A percentile compares a stretch with the other conserved stretches of the same genome.
Evolutionary conservation across 2,113 vertebrate species (phyloP).

Genomic region (Paratilapia polleni): DNA sequence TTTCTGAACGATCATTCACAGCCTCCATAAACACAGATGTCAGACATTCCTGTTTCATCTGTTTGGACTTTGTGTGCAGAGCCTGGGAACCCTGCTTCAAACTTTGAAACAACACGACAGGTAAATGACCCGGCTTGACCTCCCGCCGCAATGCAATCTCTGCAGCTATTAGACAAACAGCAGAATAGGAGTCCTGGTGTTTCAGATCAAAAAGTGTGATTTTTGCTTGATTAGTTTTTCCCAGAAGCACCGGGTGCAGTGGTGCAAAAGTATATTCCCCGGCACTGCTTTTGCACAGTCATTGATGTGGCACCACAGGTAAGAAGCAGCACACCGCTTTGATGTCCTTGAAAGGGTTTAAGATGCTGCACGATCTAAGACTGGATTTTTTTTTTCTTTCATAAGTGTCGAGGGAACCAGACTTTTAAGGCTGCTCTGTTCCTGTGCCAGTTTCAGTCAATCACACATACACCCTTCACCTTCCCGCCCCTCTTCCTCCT

Average conservation of each 20-base stretch:
- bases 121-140: conserved; percentile 68
- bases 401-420: background rate
- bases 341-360: conserved; percentile 65
- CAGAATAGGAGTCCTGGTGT: conserved; percentile 25
- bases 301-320: conserved; percentile 66
- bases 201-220: conserved; percentile 58
- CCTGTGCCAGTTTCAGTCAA: conserved; percentile 22
- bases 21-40: conserved; percentile 15
- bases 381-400: background rate
- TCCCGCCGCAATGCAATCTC: conserved; percentile 34
- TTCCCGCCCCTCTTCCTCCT: conserved; percentile 8
- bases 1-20: background rate
- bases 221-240: conserved; percentile 63
- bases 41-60: conserved; percentile 16
- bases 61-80: conserved; percentile 75
- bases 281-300: conserved; percentile 38
- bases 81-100: conserved; percentile 80
- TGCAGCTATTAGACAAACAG: conserved; percentile 32
- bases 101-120: conserved; percentile 86
- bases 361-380: conserved; percentile 51
- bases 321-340: conserved; percentile 56
- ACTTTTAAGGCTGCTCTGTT: conserved; percentile 39
- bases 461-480: background rate
- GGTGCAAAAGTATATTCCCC: conserved; percentile 49
- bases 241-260: conserved; percentile 45